Evolutionary conservation across 2,797 vertebrate genomes (phyloP), one percentile per base, ranked within the genome.

Genomic region (Tapirus indicus): DNA sequence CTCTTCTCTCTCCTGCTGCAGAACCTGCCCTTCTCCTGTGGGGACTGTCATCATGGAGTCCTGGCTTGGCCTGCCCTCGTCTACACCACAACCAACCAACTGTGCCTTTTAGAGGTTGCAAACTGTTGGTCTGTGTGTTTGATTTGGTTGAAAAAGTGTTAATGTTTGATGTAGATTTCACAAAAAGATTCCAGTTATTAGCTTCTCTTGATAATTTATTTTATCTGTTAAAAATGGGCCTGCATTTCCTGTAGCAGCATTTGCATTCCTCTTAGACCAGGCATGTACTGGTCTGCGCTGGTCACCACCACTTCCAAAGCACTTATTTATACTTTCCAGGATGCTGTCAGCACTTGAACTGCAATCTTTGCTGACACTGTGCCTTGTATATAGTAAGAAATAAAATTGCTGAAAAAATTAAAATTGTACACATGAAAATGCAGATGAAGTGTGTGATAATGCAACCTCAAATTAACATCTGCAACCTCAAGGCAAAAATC

Each of bases 401-500:
- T 69, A 72, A 72, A 79, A 84, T 44, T 56, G 23, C 29, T 64
- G 47, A 78, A 88, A 49, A 79, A 90, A 72, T 49, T 74, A 75
- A 93, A 35, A 41, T 32, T 29, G 14, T 18, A 38, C 4, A 47
- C 14, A 74, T 52, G n/a, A 88, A 38, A 41, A 3, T 72, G 20
- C 44, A 79, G 90, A 77, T 2, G 5, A 90, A 75, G 13, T 47
- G 4, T 77, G 23, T 91, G 68, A 82, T 62, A 68, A 79, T 75
- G n/a, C 3, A 69, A 69, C 74, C 18, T 79, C 78, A 35, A 66
- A 77, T 60, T n/a, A 77, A 14, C n/a, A 71, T 21, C 11, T 74
- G 71, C 12, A n/a, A 47, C 44, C n/a, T 93, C 83, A 88, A 85
- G 64, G 78, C 47, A 75, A 92, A 93, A 84, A 84, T 27, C 17